Base-by-base conservation (phyloP, 2,888 invertebrate species). In the Toxonevra muliebris region DNA sequence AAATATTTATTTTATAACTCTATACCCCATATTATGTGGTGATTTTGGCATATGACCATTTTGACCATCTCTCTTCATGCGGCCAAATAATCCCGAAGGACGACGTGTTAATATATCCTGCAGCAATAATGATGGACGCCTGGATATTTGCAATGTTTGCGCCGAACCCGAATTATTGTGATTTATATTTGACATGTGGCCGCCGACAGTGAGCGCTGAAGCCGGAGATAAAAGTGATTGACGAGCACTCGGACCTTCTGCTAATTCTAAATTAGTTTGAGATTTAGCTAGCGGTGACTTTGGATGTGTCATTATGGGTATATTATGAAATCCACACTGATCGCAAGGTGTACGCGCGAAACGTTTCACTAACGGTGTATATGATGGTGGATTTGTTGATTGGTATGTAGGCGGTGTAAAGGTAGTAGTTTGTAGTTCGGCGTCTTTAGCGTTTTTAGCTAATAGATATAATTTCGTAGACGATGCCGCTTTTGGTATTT, bases 51-150 rank as follows among this genome's bases (percentile, higher is more conserved):
- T 41, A 11, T 70, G 54, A 9, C 71, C 72, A 54, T 75, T 76
- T 63, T 72, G 74, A 20, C 63, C 61, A 3, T 75, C 73, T 52
- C 66, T 72, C 43, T 63, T 69, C 10, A 68, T 62, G 13, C 89
- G 89, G n/a, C 90, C 89, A 71, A 90, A 87, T 58, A 90, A 88
- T 1, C 88, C 87, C 9, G 90, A 90, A 0, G 90, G 89, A 54
- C 91, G 87, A 77, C 90, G 74, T 5, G 82, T 82, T 45, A 86
- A 71, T 54, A 86, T 83, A 69, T 86, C 85, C 69, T 85, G 86
- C 20, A 86, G 71, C 12, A 85, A 73, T 45, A 84, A 76, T 0
- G 85, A 86, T 2, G 85, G 85, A 9, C 85, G 75, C 13, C 85
- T 77, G n/a, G 85, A 84, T 11, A 84, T 76, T 63, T 84, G 83